These are phyloP conservation scores for Gibbula magus DNA, from an alignment of 2,888 invertebrate genomes.

Conservation along the genomic window DNA sequence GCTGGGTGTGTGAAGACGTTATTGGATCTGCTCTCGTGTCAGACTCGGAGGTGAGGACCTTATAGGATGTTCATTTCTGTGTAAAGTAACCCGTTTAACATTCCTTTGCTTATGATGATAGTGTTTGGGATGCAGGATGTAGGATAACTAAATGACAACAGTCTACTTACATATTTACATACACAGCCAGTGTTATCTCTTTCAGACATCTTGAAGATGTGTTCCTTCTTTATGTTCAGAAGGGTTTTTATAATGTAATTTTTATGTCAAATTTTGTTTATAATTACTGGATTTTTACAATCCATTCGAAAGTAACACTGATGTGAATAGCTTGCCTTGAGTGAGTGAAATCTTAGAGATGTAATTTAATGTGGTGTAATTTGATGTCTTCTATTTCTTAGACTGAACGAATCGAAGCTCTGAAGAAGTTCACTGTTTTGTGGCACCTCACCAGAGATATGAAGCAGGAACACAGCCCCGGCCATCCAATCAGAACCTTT, in stretches of 20 bases:
- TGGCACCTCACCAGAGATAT: conserved; percentile 88
- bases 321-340: background rate
- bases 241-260: no score
- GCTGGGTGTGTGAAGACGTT: conserved; percentile 83
- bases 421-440: conserved; percentile 82
- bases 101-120: no score
- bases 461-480: conserved; percentile 67
- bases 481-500: conserved; percentile 77
- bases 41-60: conserved; percentile 68
- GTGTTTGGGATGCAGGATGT: no score
- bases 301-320: no score
- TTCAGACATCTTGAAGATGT: no score
- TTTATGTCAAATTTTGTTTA: background rate
- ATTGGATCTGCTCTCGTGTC: conserved; percentile 77
- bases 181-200: no score
- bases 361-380: background rate
- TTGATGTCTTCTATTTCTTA: conserved; percentile 38
- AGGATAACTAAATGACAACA: no score
- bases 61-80: no score
- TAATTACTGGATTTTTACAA: background rate
- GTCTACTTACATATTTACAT: no score
- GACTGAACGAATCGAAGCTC: conserved; percentile 78
- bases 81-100: no score
- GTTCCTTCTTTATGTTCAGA: no score
- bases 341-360: background rate